These are phyloP conservation scores for Drosophila falleni DNA, from an alignment of 2,888 invertebrate genomes.

Conservation along the genomic window DNA sequence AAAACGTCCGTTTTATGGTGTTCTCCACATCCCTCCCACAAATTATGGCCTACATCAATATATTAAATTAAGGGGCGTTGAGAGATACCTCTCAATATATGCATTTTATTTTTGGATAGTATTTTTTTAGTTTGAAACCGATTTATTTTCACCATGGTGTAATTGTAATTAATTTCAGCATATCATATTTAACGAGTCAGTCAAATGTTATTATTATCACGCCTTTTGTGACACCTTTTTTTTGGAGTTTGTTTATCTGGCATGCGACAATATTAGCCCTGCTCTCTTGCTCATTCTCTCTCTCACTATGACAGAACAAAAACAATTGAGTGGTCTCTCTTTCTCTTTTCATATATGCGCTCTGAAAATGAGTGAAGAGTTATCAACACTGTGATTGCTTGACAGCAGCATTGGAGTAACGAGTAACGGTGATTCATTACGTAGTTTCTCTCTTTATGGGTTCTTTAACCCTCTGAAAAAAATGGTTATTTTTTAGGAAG, in stretches of 20 bases:
- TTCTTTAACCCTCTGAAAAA: no score
- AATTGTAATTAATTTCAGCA: background rate
- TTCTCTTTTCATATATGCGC: background rate
- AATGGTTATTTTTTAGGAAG: no score
- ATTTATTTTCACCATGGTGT: background rate
- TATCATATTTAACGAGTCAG: slow-evolving; percentile 14
- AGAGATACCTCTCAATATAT: background rate
- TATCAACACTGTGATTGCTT: slow-evolving; percentile 52
- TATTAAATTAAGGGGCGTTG: slow-evolving; percentile 16
- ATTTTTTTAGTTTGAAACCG: background rate
- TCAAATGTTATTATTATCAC: slow-evolving; percentile 27
- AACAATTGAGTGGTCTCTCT: background rate
- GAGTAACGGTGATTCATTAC: slow-evolving; percentile 46
- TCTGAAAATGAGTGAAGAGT: slow-evolving; percentile 8
- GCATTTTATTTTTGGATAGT: background rate
- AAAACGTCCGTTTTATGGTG: slow-evolving; percentile 44
- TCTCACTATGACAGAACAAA: background rate
- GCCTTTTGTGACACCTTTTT: slow-evolving; percentile 33
- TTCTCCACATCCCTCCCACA: background rate
- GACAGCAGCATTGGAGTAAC: slow-evolving; percentile 37
- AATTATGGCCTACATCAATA: background rate
- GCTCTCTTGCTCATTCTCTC: slow-evolving; percentile 1
- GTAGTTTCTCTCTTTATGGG: slow-evolving; percentile 11
- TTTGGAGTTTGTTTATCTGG: slow-evolving; percentile 46
- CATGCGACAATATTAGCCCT: slow-evolving; percentile 41